Base-by-base conservation (phyloP, 2,113 vertebrate genomes). In the Salvelinus namaycush region DNA sequence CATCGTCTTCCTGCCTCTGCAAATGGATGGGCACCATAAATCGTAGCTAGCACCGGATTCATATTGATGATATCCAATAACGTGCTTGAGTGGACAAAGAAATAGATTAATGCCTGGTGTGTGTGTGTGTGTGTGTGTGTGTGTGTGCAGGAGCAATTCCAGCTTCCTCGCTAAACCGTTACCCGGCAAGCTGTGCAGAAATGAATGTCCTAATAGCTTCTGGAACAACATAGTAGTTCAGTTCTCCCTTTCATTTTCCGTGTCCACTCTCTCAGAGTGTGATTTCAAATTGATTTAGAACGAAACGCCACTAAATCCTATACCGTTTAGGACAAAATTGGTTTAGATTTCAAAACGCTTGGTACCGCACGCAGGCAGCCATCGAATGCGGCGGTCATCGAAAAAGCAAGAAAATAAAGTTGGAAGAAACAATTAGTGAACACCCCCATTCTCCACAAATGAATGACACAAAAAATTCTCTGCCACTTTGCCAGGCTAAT, bases 401-500 rank as follows among this genome's bases (percentile, higher is more conserved):
- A n/a, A 27, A 66, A 59, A 67, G 29, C 12, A 71, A 51, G 48
- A 68, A 75, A 72, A 74, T 34, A 6, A 76, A 68, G 60, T 69
- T 49, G 13, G 64, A 72, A 57, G 39, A 80, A 76, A 73, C 75
- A 64, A 68, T 72, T 68, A 76, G 49, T 64, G 69, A 68, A 75
- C 39, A 44, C 31, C 49, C 26, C 67, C 1, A 8, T n/a, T 22
- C 67, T 39, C 31, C 31, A 68, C 26, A 39, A 67, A 67, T 20
- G 39, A 86, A 70, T 74, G 54, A 49, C 49, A 62, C 34, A 71
- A 81, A 81, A 81, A 81, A 68, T 68, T 79, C 66, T 66, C 29
- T 27, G 13, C 20, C 12, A 62, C 8, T 48, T 67, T 60, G 57
- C 48, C n/a, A 68, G 62, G 59, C 22, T 81, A 75, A 81, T 60